A percentile compares a stretch with the other conserved stretches of the same genome.
These are phyloP conservation scores for Pangasius mekongensis DNA, from an alignment of 2,797 vertebrate species.

Conservation along the genomic window DNA sequence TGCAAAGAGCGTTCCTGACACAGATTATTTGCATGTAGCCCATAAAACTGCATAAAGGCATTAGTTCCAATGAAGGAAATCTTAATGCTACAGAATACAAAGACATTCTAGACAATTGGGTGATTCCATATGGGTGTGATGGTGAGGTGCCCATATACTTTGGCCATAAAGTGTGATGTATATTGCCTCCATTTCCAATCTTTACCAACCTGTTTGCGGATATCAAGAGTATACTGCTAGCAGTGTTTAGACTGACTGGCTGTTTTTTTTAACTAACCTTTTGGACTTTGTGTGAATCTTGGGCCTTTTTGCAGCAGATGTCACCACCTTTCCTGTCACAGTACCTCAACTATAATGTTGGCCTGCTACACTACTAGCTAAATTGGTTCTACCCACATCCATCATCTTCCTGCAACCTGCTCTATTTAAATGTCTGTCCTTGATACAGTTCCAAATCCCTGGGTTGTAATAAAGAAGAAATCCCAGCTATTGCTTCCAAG, in stretches of 20 bases:
- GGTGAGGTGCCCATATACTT: neutral
- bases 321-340: neutral
- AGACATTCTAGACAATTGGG: neutral
- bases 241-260: neutral
- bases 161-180: neutral
- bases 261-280: neutral
- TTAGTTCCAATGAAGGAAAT: neutral
- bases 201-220: neutral
- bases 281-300: neutral
- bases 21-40: neutral
- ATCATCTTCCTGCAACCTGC: slow-evolving; percentile 19
- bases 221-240: neutral
- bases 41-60: neutral
- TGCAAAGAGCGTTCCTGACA: neutral
- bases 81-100: neutral
- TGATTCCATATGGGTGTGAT: neutral
- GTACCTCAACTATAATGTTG: neutral
- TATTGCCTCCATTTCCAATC: neutral
- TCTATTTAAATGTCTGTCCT: slow-evolving; percentile 27
- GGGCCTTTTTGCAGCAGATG: neutral
- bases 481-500: slow-evolving; percentile 64
- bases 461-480: slow-evolving; percentile 55
- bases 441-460: slow-evolving; percentile 32
- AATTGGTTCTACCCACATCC: neutral
- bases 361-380: neutral